Percentiles rank a stretch among this genome's conserved stretches.
Conservation (phyloP, 2,113 vertebrate species). For the Aix galericulata region DNA sequence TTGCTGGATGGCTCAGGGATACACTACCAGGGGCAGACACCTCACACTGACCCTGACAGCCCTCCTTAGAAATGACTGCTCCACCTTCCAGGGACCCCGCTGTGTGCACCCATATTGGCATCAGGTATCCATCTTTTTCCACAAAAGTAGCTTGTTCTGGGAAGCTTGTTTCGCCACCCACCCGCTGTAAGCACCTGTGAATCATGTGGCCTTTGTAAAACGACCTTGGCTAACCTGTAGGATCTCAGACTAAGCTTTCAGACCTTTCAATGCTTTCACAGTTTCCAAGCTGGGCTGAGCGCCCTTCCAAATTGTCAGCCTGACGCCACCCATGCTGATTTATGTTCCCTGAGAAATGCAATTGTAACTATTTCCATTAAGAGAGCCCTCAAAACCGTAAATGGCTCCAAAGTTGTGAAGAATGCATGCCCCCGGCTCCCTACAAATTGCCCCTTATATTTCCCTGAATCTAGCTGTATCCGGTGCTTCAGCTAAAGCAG, state of each 20-base stretch:
- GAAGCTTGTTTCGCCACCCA: not conserved
- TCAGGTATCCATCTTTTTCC: accelerated
- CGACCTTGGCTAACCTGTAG: not conserved
- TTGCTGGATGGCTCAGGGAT: not conserved
- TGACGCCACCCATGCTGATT: not conserved
- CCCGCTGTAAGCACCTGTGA: not conserved
- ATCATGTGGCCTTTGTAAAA: accelerated
- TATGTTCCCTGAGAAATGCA: slow-evolving; percentile 5
- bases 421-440: not conserved
- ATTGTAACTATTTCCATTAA: not conserved
- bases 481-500: not conserved
- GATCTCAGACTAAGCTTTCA: not conserved
- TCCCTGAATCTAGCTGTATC: not conserved
- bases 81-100: too few species aligned
- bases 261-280: not conserved
- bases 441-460: not conserved
- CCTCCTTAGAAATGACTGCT: not conserved
- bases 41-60: not conserved
- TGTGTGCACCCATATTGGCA: not conserved
- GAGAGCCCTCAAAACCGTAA: not conserved
- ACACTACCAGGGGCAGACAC: not conserved
- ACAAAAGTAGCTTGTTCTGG: not conserved
- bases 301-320: not conserved
- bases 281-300: not conserved
- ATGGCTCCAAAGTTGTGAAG: not conserved